phyloP scores from a whole-genome alignment of 2,888 invertebrate genomes.

The Cryptus armator region DNA sequence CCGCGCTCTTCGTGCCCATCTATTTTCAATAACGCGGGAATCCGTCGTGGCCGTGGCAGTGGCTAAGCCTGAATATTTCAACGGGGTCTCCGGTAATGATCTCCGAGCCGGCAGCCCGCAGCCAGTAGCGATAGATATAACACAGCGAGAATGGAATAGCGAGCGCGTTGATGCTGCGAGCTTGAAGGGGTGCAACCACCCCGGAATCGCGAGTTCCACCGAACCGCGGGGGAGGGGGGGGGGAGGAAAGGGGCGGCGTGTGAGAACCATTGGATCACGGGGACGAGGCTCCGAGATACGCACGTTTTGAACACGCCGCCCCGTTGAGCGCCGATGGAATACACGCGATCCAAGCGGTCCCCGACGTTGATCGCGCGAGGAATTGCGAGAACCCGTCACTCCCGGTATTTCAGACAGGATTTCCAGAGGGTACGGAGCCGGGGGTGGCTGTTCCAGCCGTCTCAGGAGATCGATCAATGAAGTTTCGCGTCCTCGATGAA shows the following conservation, averaged over 20 bases:
- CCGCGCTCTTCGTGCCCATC: constrained; percentile 59
- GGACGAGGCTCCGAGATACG: constrained; percentile 23
- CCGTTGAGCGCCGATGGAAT: constrained; percentile 38
- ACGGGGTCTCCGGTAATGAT: constrained; percentile 68
- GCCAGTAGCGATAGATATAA: constrained; percentile 20
- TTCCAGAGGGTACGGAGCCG: constrained; percentile 19
- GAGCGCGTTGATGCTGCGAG: constrained; percentile 20
- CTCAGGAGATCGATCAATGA: constrained; percentile 58
- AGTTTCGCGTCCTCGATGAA: constrained; percentile 7
- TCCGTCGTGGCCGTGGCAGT: constrained; percentile 64
- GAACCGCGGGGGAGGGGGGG: constrained; percentile 12
- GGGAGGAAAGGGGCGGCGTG: not conserved
- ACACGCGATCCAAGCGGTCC: constrained; percentile 59
- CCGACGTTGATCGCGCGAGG: constrained; percentile 65
- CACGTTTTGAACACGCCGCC: constrained; percentile 21
- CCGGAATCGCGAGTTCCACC: constrained; percentile 41
- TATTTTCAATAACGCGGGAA: constrained; percentile 73
- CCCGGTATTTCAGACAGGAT: constrained; percentile 60
- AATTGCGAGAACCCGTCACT: constrained; percentile 63
- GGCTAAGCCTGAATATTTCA: constrained; percentile 73
- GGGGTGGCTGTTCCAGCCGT: not conserved
- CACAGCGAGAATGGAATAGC: constrained; percentile 39
- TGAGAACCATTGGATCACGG: constrained; percentile 2
- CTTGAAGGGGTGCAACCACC: constrained; percentile 35
- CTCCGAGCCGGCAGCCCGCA: constrained; percentile 17